Base-by-base conservation (phyloP, 2,888 invertebrate species). In the Epinotia demarniana region DNA sequence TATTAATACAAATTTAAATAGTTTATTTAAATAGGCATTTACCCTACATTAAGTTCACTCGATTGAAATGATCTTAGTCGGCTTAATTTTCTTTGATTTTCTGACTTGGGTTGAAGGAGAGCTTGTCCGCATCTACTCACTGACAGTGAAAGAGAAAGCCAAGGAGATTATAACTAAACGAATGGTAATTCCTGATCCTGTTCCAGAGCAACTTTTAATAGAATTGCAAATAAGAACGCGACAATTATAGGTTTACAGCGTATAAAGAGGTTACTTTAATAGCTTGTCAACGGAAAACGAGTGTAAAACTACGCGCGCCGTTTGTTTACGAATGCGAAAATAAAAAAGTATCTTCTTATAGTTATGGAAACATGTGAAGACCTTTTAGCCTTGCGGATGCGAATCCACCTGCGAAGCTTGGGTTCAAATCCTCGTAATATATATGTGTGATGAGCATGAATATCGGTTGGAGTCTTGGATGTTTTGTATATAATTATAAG, bases 71-170 rank as follows among this genome's bases (percentile, higher is more conserved):
- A 13, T 6, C n/a, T 16, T 49, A 3, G 16, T 49, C 16, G 13
- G 53, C 8, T 8, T 53, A 5, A 13, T 13, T n/a, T 53, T 53
- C 16, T 49, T 16, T 6, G 49, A 0, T 49, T 16, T 16, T 49
- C 16, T 16, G 49, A 49, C 49, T 3, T 16, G 12, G 4, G 13
- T n/a, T 53, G 53, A 53, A 53, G 53, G 53, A 12, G 3, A 12
- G 13, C 13, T 33, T 60, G 0, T 61, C 27, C 60, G 27, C 39
- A 55, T 53, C 39, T 61, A n/a, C 53, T n/a, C 8, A 19, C 39
- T 27, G 64, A 72, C 57, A 64, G 64, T 27, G 72, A 63, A 73
- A 62, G 62, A 53, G 73, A 73, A 73, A 73, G 57, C 57, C 62
- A 53, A 62, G 18, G 16, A 53, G 46, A 63, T 63, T 18, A 58